These are phyloP conservation scores for Trichonephila clavipes DNA, from an alignment of 1,140 invertebrate genomes.

Conservation along the genomic window DNA sequence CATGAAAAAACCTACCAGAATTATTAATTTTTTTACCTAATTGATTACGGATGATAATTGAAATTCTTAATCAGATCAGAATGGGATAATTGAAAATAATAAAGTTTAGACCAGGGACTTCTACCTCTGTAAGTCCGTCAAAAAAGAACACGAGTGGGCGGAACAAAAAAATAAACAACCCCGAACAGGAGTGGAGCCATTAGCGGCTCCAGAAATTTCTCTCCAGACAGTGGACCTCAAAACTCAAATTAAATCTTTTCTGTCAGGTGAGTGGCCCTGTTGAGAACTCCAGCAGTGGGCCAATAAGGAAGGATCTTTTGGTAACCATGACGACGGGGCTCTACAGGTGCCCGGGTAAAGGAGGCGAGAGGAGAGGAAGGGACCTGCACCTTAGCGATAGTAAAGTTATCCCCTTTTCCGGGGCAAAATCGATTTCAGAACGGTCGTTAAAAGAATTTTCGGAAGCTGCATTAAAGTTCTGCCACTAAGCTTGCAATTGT, in stretches of 20 bases:
- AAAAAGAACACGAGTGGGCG: background rate
- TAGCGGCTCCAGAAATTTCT: constrained; percentile 16
- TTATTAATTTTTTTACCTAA: background rate
- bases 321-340: constrained; percentile 51
- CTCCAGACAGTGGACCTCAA: background rate
- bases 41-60: background rate
- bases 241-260: constrained; percentile 60
- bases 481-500: constrained; percentile 38
- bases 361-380: background rate
- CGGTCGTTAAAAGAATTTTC: constrained; percentile 43
- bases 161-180: background rate
- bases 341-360: constrained; percentile 67
- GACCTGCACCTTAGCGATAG: background rate
- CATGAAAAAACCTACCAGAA: background rate
- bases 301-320: constrained; percentile 49
- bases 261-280: constrained; percentile 45
- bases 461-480: constrained; percentile 17
- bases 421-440: constrained; percentile 45
- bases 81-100: background rate
- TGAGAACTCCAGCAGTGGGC: constrained; percentile 51
- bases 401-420: constrained; percentile 32
- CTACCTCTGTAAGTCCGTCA: background rate
- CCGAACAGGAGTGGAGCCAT: background rate
- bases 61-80: background rate
- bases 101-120: background rate